Base-by-base conservation (phyloP, 2,797 vertebrate species). In the Phoeniculus purpureus region DNA sequence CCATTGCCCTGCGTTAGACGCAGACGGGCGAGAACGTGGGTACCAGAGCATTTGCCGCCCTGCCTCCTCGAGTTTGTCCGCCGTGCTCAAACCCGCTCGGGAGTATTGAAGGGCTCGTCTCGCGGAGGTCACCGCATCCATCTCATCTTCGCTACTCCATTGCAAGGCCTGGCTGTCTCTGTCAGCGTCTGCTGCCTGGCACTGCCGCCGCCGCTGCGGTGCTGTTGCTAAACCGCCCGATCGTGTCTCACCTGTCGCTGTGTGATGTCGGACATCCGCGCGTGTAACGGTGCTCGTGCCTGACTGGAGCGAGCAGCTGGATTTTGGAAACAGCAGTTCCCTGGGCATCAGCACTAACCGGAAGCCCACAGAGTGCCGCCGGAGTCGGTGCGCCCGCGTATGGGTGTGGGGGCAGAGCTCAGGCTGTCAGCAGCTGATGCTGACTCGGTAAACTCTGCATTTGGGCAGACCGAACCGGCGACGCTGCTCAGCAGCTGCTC, bases 41-140 rank as follows among this genome's bases (percentile, higher is more conserved):
- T 95, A 94, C 78, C 95, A 94, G 94, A 95, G 95, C 93, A 48
- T 85, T 94, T 96, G 95, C 85, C 92, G 54, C 90, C 84, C 93
- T 89, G 60, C 91, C 92, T 87, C 70, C 78, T 70, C 60, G 88
- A 45, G 15, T 87, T 68, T 89, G 81, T 85, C 73, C 75, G 52
- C 56, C 81, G 83, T 82, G 50, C 73, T 93, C 70, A 92, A 89
- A n/a, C 23, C 45, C 79, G 73, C 93, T 85, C 81, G 79, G 71
- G 23, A 12, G 21, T 43, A 82, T 92, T 82, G 32, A 85, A 93
- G 66, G 83, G 25, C 70, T 83, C 51, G 66, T 87, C 29, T 73
- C 64, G 17, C 1, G 6, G 34, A 54, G 47, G 15, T 60, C 67
- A 34, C 70, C 52, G 17, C 15, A 55, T 66, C 78, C 81, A 92